Base-by-base conservation (phyloP, 2,113 vertebrate genomes). In the Panurus biarmicus region DNA sequence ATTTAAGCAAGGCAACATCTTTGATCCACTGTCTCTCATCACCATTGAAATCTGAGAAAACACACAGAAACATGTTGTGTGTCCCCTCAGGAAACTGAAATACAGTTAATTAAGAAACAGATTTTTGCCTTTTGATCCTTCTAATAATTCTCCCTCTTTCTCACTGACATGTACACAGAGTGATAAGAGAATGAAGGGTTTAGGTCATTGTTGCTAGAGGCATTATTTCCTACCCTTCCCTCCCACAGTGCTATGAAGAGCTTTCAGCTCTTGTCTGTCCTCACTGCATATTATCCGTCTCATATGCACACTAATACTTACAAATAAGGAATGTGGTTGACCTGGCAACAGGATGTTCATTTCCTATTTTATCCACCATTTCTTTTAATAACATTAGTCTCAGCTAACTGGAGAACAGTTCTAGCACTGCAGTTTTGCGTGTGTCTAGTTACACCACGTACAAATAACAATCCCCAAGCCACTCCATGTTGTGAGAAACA, bases 311-410 rank as follows among this genome's bases (percentile, higher is more conserved):
- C 35, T 38, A 58, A 96, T 79, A 85, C 28, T 51, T 73, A 87
- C 71, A 67, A 96, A 94, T 87, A 88, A 94, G 83, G 83, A 79
- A 90, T 66, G 80, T 73, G 76, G 91, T 93, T 94, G 89, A 97
- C 78, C 90, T 87, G 90, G 94, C 76, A 97, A 97, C 89, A 94
- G 74, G 69, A 85, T 57, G 48, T 51, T 95, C 8, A 82, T 85
- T 96, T 96, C 74, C 85, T 94, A 53, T 85, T 93, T 94, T 90
- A 95, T 74, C 72, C 71, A 72, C 50, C 35, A 82, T 93, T 95
- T 88, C 47, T 94, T 95, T 86, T 76, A 96, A 95, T 75, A 95
- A 91, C 88, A 89, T 95, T 89, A 85, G 85, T 88, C 89, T 94
- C 7, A 0, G 85, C 58, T 96, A 91, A 89, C 45, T 60, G 75